Conservation (phyloP, 2,797 vertebrate genomes). For the Merluccius polli region DNA sequence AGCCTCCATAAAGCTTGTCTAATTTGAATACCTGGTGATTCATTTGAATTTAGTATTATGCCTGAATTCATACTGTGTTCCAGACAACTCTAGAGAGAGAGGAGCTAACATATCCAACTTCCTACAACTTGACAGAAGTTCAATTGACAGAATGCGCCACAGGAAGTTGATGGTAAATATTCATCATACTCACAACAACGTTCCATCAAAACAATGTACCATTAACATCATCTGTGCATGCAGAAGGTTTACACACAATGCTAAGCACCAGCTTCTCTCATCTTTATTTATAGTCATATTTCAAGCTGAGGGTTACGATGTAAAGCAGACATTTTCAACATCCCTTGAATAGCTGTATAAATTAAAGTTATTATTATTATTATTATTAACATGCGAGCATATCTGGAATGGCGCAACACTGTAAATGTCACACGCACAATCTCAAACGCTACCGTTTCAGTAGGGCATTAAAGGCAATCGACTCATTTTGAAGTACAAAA, state of each 20-base stretch:
- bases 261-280: neutral
- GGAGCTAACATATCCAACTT: neutral
- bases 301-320: neutral
- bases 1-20: neutral
- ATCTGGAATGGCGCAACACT: neutral
- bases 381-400: too few species aligned
- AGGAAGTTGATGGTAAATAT: neutral
- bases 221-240: neutral
- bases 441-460: neutral
- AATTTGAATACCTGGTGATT: neutral
- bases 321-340: neutral
- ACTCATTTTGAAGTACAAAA: neutral
- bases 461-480: neutral
- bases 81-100: too few species aligned
- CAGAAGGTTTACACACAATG: too few species aligned
- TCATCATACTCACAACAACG: neutral
- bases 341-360: too few species aligned
- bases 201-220: neutral
- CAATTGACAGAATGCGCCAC: neutral
- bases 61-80: neutral
- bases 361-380: too few species aligned
- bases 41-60: neutral
- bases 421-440: neutral
- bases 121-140: neutral
- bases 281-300: too few species aligned